phyloP scores from a whole-genome alignment of 1,140 invertebrate genomes.

The Drosophila cardini region DNA sequence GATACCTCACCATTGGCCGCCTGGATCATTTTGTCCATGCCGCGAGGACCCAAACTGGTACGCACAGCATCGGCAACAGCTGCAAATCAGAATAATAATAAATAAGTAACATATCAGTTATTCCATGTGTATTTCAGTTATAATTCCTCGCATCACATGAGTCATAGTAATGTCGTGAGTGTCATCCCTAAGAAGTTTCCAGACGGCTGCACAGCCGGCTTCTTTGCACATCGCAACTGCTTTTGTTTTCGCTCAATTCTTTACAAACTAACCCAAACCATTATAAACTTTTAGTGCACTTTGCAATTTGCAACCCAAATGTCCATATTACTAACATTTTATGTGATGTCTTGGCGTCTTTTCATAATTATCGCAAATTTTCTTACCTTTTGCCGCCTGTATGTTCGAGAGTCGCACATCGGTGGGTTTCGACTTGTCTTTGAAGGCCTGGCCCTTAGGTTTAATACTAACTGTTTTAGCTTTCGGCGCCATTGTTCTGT shows the following conservation, averaged over 20 bases:
- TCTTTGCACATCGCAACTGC: slow-evolving; percentile 46
- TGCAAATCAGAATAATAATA: slow-evolving; percentile 85
- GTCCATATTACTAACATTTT: neutral
- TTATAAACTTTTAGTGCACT: neutral
- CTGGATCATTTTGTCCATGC: slow-evolving; percentile 99
- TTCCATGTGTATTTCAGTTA: slow-evolving; percentile 13
- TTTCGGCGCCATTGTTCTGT: slow-evolving; percentile 79
- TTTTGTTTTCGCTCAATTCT: slow-evolving; percentile 42
- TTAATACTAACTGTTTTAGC: slow-evolving; percentile 69
- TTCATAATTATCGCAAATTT: slow-evolving; percentile 24
- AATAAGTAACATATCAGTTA: neutral
- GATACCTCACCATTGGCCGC: slow-evolving; percentile 98
- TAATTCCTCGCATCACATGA: slow-evolving; percentile 68
- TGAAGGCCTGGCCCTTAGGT: slow-evolving; percentile 86
- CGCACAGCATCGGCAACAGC: slow-evolving; percentile 99
- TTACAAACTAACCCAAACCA: neutral
- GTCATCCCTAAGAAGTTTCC: slow-evolving; percentile 73
- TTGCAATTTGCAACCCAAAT: slow-evolving; percentile 31
- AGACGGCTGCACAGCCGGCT: slow-evolving; percentile 64
- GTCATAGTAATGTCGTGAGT: slow-evolving; percentile 55
- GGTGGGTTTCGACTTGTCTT: slow-evolving; percentile 96
- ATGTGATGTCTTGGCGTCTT: slow-evolving; percentile 5
- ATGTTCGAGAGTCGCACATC: slow-evolving; percentile 98
- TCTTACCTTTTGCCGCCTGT: slow-evolving; percentile 97
- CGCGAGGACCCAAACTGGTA: slow-evolving; percentile 98